phyloP scores from a whole-genome alignment of 2,113 vertebrate species.

The Chamaetylas fuelleborni region DNA sequence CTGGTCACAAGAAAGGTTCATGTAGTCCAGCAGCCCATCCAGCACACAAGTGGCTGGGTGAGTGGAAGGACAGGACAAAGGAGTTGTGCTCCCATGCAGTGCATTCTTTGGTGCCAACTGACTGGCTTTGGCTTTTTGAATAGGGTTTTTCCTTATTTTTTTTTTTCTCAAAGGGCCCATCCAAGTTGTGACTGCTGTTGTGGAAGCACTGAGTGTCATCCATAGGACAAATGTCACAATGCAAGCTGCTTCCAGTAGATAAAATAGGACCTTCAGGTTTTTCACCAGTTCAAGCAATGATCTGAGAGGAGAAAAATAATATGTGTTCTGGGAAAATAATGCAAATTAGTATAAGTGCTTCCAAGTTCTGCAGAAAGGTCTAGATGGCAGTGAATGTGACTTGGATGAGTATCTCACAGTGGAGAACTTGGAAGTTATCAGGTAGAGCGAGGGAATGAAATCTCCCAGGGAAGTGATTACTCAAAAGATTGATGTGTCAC shows the following conservation, averaged over 20 bases:
- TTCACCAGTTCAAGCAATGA: background rate
- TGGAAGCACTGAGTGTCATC: background rate
- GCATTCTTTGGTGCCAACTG: background rate
- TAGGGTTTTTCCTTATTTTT: background rate
- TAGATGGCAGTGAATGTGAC: background rate
- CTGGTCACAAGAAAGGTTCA: rapidly evolving
- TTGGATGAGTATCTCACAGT: background rate
- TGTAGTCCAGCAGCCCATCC: background rate
- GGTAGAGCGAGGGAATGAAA: background rate
- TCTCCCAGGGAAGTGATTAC: background rate
- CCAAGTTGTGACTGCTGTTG: background rate
- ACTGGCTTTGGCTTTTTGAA: background rate
- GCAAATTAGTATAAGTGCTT: background rate
- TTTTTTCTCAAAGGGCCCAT: background rate
- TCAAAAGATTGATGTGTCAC: background rate
- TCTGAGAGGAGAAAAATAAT: background rate
- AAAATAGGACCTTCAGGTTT: background rate
- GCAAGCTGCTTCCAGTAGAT: background rate
- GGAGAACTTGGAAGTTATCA: background rate
- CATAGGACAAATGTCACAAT: background rate
- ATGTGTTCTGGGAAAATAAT: background rate
- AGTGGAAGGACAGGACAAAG: background rate
- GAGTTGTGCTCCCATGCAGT: background rate
- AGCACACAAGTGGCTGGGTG: background rate
- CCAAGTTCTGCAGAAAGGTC: background rate